Evolutionary conservation across 1,140 invertebrate species (phyloP).

Genomic region (Cyclargus thomasi): DNA sequence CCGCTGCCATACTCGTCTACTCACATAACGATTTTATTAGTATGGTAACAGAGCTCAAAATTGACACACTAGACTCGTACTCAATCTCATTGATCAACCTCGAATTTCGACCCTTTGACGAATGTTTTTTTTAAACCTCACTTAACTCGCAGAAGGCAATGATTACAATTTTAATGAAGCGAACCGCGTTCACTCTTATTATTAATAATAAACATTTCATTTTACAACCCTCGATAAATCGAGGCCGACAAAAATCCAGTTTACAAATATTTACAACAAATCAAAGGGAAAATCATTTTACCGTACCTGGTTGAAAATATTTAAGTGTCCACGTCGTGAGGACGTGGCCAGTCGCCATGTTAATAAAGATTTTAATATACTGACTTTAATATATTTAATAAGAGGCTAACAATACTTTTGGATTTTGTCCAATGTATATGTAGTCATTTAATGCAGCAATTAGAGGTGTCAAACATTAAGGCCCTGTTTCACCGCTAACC

Average conservation of each 20-base stretch:
- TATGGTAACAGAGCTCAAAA: not conserved
- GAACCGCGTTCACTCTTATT: not conserved
- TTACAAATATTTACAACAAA: not conserved
- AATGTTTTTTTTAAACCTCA: conserved; percentile 18
- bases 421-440: no score
- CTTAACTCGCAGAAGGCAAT: not conserved
- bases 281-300: not conserved
- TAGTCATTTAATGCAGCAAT: no score
- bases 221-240: not conserved
- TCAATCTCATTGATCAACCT: not conserved
- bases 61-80: not conserved
- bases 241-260: not conserved
- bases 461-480: no score
- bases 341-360: no score
- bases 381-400: no score
- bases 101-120: conserved; percentile 1
- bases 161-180: conserved; percentile 12
- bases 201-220: conserved; percentile 12
- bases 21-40: no score
- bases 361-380: no score
- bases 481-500: no score
- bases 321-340: no score
- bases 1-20: no score
- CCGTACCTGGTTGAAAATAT: no score
- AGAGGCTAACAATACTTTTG: no score